Evolutionary conservation across 35 echinoderm and acorn worm species (phyloP), one percentile per base, ranked within the genome.

Genomic region (Lytechinus pictus): DNA sequence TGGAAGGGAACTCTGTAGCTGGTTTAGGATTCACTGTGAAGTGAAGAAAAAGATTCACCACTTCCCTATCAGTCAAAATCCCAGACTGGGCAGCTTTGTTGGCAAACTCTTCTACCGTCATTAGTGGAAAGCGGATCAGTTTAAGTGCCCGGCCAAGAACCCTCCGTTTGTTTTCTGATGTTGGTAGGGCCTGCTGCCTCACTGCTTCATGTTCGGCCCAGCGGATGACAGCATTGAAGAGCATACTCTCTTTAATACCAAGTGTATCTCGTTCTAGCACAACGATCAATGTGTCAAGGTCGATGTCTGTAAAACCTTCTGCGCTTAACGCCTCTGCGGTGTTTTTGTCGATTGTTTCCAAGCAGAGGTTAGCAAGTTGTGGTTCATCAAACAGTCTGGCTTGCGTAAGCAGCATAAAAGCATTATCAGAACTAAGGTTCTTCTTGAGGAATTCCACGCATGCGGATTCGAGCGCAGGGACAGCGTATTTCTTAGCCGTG

Each of bases 41-140:
- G 94, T 99, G 98, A 14, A 99, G 95, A 91, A 99, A 99, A 19
- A 99, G 94, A 91, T 96, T 99, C 28, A 99, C 98, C 54, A 99
- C 98, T 96, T 99, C 98, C 53, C 96, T 95, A 51, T 99, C 98
- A 27, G 96, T 97, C 52, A 99, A 95, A 53, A 99, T 96, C 28
- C 98, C 98, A 12, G 97, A 99, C 71, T 99, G 97, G 2, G 97
- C 98, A 53, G 98, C 96, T 57, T 95, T 92, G 89, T 96, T 97
- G 4, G 98, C 98, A 98, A 99, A 99, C 86, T 99, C 98, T 91
- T 99, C 98, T 27, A 99, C 97, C 51, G 98, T 97, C 98, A 99
- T 99, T 14, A 99, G 94, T 14, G 98, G 98, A 95, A 99, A 99
- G 6, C 98, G 90, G 56, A 99, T 98, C 33, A 99, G 93, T 28